Evolutionary conservation across 1,140 invertebrate species (phyloP), one percentile per base, ranked within the genome.

Genomic region (Propsilocerus akamusi): DNA sequence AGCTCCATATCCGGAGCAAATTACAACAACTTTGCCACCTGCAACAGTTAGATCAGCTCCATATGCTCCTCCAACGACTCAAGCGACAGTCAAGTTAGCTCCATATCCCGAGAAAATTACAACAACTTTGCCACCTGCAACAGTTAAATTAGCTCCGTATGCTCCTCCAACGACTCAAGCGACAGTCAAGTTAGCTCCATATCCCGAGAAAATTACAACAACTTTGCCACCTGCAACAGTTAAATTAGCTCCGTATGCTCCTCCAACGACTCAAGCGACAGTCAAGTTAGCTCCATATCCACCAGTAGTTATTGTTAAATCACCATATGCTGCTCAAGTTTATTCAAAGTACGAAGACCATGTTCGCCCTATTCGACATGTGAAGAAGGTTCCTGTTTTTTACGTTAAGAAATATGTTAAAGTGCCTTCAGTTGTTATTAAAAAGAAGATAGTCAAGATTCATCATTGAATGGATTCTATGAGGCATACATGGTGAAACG

Each of bases 1-100:
- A 47, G 10, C 23, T 17, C 53, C 51, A 49, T 24, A 47, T 26
- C 17, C 51, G 17, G 10, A 28, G 6, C 32, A 53, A 8, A 28
- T 22, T 49, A 41, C 52, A 24, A 52, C 50, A 26, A 25, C 54
- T 17, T 46, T 46, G 7, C 52, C 41, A 47, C 48, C 47, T 20
- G n/a, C n/a, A 47, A 28, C 46, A 46, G 34, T 30, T 52, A 47
- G 23, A 25, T 25, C 26, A n/a, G 25, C 25, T 12, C 25, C n/a
- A 51, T 46, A 10, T 50, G 30, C 26, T 20, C 53, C 50, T 46
- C 52, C 26, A 34, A 28, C 47, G 51, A 26, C 14, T 53, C 55
- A 10, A 59, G 34, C 52, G 60, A 56, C 1, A 52, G 47, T n/a
- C 52, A 57, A 6, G 8, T n/a, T 14, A 32, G 47, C 50, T 28